Base-by-base conservation (phyloP, 2,888 invertebrate species). In the Euproctis similis region DNA sequence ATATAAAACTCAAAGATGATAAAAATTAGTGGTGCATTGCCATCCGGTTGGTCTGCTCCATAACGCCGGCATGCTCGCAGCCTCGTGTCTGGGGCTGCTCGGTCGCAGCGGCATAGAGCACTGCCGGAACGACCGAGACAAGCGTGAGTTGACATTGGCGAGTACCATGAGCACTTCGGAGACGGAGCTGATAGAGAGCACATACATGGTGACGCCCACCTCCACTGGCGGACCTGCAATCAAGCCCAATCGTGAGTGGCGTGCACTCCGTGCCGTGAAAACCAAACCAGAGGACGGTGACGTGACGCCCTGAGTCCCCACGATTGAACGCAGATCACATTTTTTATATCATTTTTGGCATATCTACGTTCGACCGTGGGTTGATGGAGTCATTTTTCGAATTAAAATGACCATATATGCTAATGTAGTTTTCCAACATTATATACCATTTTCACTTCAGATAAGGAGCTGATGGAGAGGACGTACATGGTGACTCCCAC, bases 91-190 rank as follows among this genome's bases (percentile, higher is more conserved):
- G 67, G 81, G 82, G 82, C 82, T 81, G 82, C 80, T 84, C 81
- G 80, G 75, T 77, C 80, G 74, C 66, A 53, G 63, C 67, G 68
- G 67, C 72, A 66, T 63, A 53, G 53, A 37, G 48, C 53, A 59
- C 60, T 48, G 53, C 66, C 66, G 62, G 42, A 59, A 67, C 69
- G 73, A 71, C 74, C 76, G 75, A 75, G 75, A 59, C 74, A 76
- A 75, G 74, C 73, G 70, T 66, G 66, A 72, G 77, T 81, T 86
- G 87, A 74, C 65, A 70, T 62, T 63, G 71, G 67, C 77, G 82
- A 81, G 82, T 93, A 96, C 96, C 96, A 96, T 97, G 90, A 95
- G 92, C 86, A 96, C 96, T 91, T 97, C 97, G 86, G 96, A 96
- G 87, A 97, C 94, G 86, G 96, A 95, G 89, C 95, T 95, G 91